Conservation (phyloP, 1,140 invertebrate species). For the Chironomus striatipennis region DNA sequence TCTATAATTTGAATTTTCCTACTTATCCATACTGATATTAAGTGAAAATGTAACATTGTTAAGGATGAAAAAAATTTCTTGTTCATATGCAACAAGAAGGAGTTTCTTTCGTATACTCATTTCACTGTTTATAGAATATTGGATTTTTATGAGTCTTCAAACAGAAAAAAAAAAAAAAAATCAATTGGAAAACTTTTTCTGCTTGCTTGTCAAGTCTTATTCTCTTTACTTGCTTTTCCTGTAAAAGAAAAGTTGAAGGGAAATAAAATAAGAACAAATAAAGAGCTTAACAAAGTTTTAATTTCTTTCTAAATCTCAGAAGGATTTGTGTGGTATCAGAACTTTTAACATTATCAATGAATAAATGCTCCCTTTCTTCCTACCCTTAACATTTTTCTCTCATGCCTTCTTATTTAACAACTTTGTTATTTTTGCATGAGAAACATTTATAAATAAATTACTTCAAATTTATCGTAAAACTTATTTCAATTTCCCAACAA, state of each 20-base stretch:
- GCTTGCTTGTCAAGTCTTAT: not conserved
- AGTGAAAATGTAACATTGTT: too few relatives aligned
- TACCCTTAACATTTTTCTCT: too few relatives aligned
- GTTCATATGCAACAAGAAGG: too few relatives aligned
- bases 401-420: not conserved
- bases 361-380: not conserved
- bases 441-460: too few relatives aligned
- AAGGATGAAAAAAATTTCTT: too few relatives aligned
- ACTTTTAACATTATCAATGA: constrained; percentile 8
- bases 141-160: not conserved
- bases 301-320: constrained; percentile 2
- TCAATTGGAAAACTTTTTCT: constrained; percentile 14
- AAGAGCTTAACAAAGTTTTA: constrained; percentile 13
- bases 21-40: too few relatives aligned
- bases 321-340: constrained; percentile 12
- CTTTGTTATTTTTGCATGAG: not conserved
- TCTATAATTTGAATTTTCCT: too few relatives aligned
- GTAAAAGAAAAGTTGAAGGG: not conserved
- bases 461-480: too few relatives aligned
- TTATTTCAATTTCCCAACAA: too few relatives aligned
- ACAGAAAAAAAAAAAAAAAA: not conserved
- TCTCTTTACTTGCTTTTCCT: not conserved
- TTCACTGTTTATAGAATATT: too few relatives aligned
- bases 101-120: too few relatives aligned
- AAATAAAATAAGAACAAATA: not conserved